Percentiles rank a stretch among this genome's conserved stretches.
Evolutionary conservation across 2,797 vertebrate genomes (phyloP).

Genomic region (Pygocentrus nattereri): DNA sequence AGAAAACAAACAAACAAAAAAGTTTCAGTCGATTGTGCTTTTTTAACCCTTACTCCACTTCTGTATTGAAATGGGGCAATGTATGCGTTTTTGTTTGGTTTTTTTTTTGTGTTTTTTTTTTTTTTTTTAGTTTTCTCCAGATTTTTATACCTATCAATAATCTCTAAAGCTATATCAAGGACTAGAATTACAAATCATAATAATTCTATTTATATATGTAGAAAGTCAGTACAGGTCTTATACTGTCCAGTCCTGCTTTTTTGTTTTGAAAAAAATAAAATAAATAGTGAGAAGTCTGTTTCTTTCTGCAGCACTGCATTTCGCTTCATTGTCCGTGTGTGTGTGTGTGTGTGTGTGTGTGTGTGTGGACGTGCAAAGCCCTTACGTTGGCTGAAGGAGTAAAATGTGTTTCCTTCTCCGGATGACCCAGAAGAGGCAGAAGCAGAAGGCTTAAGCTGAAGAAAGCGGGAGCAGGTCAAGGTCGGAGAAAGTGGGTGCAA

Average conservation of each 20-base stretch:
- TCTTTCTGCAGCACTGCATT: slow-evolving; percentile 3
- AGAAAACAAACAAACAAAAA: slow-evolving; percentile 27
- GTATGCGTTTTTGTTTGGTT: background rate
- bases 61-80: slow-evolving; percentile 71
- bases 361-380: slow-evolving; percentile 75
- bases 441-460: slow-evolving; percentile 70
- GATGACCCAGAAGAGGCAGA: slow-evolving; percentile 66
- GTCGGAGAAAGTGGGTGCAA: slow-evolving; percentile 58
- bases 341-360: slow-evolving; percentile 66
- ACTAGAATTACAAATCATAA: slow-evolving; percentile 77
- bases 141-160: slow-evolving; percentile 66
- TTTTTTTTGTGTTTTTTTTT: background rate
- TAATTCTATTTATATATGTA: slow-evolving; percentile 80
- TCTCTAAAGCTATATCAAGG: slow-evolving; percentile 80
- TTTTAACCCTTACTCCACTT: slow-evolving; percentile 81
- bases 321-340: slow-evolving; percentile 55
- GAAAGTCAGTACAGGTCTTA: slow-evolving; percentile 71
- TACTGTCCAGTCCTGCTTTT: slow-evolving; percentile 56
- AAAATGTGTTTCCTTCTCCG: slow-evolving; percentile 56
- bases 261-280: slow-evolving; percentile 69
- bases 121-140: slow-evolving; percentile 59
- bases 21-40: slow-evolving; percentile 80
- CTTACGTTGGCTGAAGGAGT: slow-evolving; percentile 74
- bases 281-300: slow-evolving; percentile 39
- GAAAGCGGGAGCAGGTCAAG: slow-evolving; percentile 70